Evolutionary conservation across 2,797 vertebrate species (phyloP).

Genomic region (Bovichtus variegatus): DNA sequence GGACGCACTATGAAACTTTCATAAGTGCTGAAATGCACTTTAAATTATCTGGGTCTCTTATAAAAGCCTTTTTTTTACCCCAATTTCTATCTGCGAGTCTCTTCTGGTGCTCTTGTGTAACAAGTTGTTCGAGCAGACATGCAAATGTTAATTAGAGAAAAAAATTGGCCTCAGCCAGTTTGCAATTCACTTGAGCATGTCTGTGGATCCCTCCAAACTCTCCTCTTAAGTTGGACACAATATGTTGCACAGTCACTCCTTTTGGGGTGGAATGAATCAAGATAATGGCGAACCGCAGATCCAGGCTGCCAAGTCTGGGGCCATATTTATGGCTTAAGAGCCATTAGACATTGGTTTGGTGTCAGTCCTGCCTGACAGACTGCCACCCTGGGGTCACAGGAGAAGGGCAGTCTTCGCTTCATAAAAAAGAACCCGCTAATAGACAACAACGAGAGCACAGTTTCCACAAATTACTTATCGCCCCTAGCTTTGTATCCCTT

Average conservation of each 20-base stretch:
- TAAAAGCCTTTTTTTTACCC: slow-evolving; percentile 44
- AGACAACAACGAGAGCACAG: slow-evolving; percentile 50
- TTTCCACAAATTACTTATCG: slow-evolving; percentile 67
- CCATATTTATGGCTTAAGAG: slow-evolving; percentile 77
- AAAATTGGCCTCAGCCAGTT: slow-evolving; percentile 46
- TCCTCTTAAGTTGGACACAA: slow-evolving; percentile 57
- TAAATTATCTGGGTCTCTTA: slow-evolving; percentile 60
- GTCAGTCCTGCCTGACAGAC: slow-evolving; percentile 75
- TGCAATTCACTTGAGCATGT: slow-evolving; percentile 50
- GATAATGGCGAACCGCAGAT: slow-evolving; percentile 72
- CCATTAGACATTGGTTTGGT: slow-evolving; percentile 80
- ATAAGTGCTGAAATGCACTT: slow-evolving; percentile 65
- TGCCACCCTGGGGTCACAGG: slow-evolving; percentile 69
- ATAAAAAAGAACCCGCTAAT: slow-evolving; percentile 49
- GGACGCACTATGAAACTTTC: slow-evolving; percentile 61
- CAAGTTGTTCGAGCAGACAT: slow-evolving; percentile 49
- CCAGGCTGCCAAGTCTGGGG: slow-evolving; percentile 69
- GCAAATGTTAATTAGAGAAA: slow-evolving; percentile 70
- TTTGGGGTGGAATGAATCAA: slow-evolving; percentile 80
- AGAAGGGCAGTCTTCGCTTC: slow-evolving; percentile 62
- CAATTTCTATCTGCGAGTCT: slow-evolving; percentile 38
- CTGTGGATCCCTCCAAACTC: slow-evolving; percentile 46
- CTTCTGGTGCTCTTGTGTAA: slow-evolving; percentile 51
- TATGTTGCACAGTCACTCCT: slow-evolving; percentile 52
- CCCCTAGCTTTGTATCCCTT: slow-evolving; percentile 59